phyloP scores from a whole-genome alignment of 2,888 invertebrate species.

The Phanerotoma sp. region DNA sequence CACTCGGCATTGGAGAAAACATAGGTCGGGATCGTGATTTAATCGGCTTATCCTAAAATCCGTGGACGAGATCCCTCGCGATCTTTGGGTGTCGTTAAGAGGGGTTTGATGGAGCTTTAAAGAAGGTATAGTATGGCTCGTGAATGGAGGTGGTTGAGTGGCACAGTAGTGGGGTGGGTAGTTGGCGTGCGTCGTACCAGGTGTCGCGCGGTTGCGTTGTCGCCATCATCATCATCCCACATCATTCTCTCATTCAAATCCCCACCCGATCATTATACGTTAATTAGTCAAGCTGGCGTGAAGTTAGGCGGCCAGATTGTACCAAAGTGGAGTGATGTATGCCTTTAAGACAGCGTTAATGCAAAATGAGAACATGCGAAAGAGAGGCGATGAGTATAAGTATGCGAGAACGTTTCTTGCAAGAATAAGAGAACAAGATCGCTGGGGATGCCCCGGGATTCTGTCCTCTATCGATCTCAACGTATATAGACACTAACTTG shows the following conservation, averaged over 20 bases:
- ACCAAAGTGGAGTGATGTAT: constrained; percentile 29
- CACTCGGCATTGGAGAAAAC: not conserved
- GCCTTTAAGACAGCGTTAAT: constrained; percentile 36
- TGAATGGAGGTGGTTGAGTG: constrained; percentile 10
- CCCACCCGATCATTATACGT: constrained; percentile 43
- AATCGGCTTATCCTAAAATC: constrained; percentile 12
- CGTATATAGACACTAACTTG: constrained; percentile 55
- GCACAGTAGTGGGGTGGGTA: constrained; percentile 13
- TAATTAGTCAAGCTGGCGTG: constrained; percentile 30
- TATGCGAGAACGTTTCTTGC: constrained; percentile 54
- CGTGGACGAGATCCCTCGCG: constrained; percentile 3
- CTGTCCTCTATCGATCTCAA: constrained; percentile 56
- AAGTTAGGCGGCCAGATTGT: constrained; percentile 12
- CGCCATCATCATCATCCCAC: constrained; percentile 2
- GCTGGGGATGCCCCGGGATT: constrained; percentile 57
- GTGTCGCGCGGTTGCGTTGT: constrained; percentile 20
- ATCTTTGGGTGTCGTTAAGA: constrained; percentile 9
- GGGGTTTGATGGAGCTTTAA: not conserved
- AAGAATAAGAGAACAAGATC: constrained; percentile 57
- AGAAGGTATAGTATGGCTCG: not conserved
- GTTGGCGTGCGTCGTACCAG: constrained; percentile 6
- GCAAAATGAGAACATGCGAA: constrained; percentile 39
- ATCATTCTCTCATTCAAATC: constrained; percentile 9
- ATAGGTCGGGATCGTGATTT: constrained; percentile 9
- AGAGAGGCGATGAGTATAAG: constrained; percentile 35